phyloP scores from a whole-genome alignment of 2,888 invertebrate species.

The Tetranychus truncatus region DNA sequence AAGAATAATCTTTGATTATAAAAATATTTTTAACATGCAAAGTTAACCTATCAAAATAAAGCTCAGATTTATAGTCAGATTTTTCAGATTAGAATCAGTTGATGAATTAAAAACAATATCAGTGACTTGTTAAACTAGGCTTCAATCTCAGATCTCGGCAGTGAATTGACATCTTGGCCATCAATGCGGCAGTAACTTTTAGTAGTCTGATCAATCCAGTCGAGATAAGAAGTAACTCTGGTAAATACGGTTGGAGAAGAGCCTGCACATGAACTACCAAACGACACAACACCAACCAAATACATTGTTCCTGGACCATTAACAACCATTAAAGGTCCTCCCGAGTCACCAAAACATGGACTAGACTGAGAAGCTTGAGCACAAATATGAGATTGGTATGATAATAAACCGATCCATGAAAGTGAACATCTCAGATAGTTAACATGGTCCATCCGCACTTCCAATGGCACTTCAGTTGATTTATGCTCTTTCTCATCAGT shows the following conservation, averaged over 20 bases:
- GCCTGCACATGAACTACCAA: background rate
- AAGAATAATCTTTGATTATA: too few relatives aligned
- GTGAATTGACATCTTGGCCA: background rate
- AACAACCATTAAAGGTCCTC: constrained; percentile 1
- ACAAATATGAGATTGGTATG: background rate
- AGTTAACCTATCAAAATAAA: too few relatives aligned
- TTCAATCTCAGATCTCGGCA: background rate
- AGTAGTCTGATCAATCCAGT: background rate
- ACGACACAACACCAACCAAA: background rate
- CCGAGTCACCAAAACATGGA: constrained; percentile 5
- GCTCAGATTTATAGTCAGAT: too few relatives aligned
- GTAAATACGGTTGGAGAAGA: background rate
- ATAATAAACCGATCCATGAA: background rate
- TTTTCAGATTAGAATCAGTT: too few relatives aligned
- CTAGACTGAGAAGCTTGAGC: background rate
- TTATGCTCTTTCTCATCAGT: background rate
- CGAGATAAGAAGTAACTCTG: background rate
- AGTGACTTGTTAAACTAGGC: too few relatives aligned
- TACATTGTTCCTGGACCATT: background rate
- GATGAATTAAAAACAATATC: too few relatives aligned
- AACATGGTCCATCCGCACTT: background rate
- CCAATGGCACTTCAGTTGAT: background rate
- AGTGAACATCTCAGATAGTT: background rate
- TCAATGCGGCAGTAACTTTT: background rate
- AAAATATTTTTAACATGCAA: too few relatives aligned